Base-by-base conservation (phyloP, 2,113 vertebrate genomes). In the Octodon degus region DNA sequence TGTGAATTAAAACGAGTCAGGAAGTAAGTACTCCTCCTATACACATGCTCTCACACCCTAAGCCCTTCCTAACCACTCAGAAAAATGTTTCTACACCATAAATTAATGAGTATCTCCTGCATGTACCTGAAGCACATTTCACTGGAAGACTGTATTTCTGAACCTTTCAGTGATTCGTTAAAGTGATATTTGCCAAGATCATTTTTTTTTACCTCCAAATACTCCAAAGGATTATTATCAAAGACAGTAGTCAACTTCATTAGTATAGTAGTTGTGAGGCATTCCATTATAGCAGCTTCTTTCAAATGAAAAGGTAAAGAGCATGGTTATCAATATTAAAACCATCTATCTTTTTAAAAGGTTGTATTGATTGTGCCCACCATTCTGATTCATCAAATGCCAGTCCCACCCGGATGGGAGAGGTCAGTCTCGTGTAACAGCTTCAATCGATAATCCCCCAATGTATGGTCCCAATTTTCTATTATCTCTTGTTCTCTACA, bases 311-410 rank as follows among this genome's bases (percentile, higher is more conserved):
- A 93, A 92, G 80, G 79, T 32, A 67, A 55, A 86, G 34, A 72
- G 58, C 1, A 19, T 25, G 10, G 6, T 85, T 92, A 76, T 79
- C 60, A 40, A 70, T 88, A 92, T 92, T 86, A 79, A 95, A 96
- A 83, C 70, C 65, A 82, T 74, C n/a, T 47, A 72, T 86, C 90
- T 95, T 85, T 85, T 91, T 30, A 91, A 93, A 97, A 76, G 90
- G 81, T 63, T 60, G 6, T 17, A 89, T 92, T 0, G 67, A 91
- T 83, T 89, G 62, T 40, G 40, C 32, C 14, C 12, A 22, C 50
- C 22, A 63, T 47, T 88, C 34, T 11, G 77, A 87, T 74, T 43
- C 53, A 85, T 63, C 93, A 90, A 90, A 70, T 17, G 63, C 40
- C 81, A 25, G 17, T 11, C 20, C 53, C 63, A 67, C 60, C 27